A percentile compares a stretch with the other conserved stretches of the same genome.
These are phyloP conservation scores for Eurypyga helias DNA, from an alignment of 2,113 vertebrate genomes.

Conservation along the genomic window DNA sequence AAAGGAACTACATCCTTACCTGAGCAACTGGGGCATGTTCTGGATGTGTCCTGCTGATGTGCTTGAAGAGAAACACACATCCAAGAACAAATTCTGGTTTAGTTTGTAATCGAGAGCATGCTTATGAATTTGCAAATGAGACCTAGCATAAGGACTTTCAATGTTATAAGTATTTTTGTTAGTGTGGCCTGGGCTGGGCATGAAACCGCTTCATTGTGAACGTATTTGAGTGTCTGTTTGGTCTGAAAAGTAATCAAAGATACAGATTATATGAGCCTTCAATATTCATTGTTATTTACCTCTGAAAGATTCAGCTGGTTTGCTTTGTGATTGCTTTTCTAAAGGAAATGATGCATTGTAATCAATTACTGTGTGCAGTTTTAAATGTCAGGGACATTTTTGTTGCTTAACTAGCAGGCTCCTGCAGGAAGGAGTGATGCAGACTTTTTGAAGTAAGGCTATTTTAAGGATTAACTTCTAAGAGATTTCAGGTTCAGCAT, in stretches of 20 bases:
- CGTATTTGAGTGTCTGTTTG: neutral
- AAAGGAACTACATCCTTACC: neutral
- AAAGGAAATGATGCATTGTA: slow-evolving; percentile 42
- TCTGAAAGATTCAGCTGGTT: slow-evolving; percentile 14
- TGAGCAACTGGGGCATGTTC: neutral
- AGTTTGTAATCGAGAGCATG: neutral
- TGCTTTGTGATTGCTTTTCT: slow-evolving; percentile 11
- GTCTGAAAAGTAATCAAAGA: neutral
- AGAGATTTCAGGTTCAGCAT: slow-evolving; percentile 27
- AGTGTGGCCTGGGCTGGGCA: neutral
- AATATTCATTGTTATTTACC: slow-evolving; percentile 35
- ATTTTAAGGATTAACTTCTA: slow-evolving; percentile 35
- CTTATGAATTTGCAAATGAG: neutral
- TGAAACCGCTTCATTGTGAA: neutral
- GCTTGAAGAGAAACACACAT: neutral
- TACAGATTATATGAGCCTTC: neutral
- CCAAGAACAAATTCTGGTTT: neutral
- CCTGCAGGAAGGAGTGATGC: neutral
- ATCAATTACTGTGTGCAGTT: slow-evolving; percentile 9
- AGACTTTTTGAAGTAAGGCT: neutral
- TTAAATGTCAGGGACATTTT: slow-evolving; percentile 30
- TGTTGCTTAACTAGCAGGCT: slow-evolving; percentile 12
- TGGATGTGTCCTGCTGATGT: neutral
- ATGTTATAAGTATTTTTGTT: neutral
- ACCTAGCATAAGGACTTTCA: neutral